Percentiles rank a stretch among this genome's conserved stretches.
These are phyloP conservation scores for Dolichoris vasculosae DNA, from an alignment of 1,140 invertebrate species.

Conservation along the genomic window DNA sequence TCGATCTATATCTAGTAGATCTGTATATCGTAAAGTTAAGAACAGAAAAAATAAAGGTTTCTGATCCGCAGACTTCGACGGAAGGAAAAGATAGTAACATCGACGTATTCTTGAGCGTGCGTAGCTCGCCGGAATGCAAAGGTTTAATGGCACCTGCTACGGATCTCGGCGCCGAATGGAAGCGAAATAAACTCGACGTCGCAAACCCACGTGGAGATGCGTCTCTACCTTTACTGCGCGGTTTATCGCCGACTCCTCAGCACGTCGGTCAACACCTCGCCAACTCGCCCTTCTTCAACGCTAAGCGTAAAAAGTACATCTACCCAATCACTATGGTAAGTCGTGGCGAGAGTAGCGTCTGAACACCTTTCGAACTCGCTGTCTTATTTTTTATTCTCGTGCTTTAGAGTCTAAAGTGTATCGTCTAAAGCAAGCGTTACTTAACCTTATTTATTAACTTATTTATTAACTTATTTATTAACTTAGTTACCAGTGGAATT, in stretches of 20 bases:
- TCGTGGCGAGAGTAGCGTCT: conserved; percentile 77
- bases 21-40: too few relatives aligned
- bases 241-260: conserved; percentile 72
- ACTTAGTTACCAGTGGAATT: too few relatives aligned
- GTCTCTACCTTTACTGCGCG: conserved; percentile 75
- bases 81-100: conserved; percentile 63
- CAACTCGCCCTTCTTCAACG: conserved; percentile 75
- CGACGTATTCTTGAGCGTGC: conserved; percentile 67
- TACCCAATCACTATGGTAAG: conserved; percentile 76
- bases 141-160: conserved; percentile 71
- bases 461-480: too few relatives aligned
- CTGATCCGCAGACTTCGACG: not conserved
- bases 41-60: not conserved
- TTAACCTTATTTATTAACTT: too few relatives aligned
- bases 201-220: conserved; percentile 69
- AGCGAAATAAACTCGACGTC: conserved; percentile 56
- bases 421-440: too few relatives aligned
- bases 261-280: conserved; percentile 59
- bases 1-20: too few relatives aligned
- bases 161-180: conserved; percentile 72
- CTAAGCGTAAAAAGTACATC: conserved; percentile 78
- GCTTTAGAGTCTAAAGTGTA: too few relatives aligned
- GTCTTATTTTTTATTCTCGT: not conserved
- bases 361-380: conserved; percentile 33
- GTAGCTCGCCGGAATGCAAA: conserved; percentile 68